Conservation (phyloP, 2,113 vertebrate species). For the Himantopus leucocephalus region DNA sequence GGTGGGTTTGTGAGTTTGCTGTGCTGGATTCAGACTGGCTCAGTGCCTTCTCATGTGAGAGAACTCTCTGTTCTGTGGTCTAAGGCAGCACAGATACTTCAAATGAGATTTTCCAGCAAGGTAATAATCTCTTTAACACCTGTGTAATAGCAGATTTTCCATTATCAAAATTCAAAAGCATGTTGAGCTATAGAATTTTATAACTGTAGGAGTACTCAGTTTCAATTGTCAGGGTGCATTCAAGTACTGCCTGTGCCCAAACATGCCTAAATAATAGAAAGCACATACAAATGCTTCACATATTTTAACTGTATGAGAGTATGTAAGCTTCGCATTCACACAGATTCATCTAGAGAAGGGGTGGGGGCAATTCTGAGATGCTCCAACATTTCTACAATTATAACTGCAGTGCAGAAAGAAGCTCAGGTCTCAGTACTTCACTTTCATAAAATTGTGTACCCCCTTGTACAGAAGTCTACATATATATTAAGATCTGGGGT, state of each 20-base stretch:
- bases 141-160: not conserved
- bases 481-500: not conserved
- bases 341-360: not conserved
- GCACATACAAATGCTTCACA: not conserved
- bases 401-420: not conserved
- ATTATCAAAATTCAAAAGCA: not conserved
- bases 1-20: not conserved
- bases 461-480: not conserved
- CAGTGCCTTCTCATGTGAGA: not conserved
- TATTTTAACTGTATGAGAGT: not conserved
- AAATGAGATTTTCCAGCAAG: not conserved
- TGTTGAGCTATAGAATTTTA: not conserved
- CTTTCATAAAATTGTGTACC: not conserved
- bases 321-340: not conserved
- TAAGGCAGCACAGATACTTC: not conserved
- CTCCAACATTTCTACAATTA: not conserved
- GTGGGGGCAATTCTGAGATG: not conserved
- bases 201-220: not conserved
- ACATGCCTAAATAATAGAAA: not conserved
- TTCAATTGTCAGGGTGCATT: not conserved
- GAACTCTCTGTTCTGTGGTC: not conserved
- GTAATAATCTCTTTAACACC: not conserved
- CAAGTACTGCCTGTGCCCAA: not conserved
- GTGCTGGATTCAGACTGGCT: not conserved
- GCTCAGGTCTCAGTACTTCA: not conserved